Conservation (phyloP, 53 echinoderm and acorn worm species). For the Hippasteria phrygiana region DNA sequence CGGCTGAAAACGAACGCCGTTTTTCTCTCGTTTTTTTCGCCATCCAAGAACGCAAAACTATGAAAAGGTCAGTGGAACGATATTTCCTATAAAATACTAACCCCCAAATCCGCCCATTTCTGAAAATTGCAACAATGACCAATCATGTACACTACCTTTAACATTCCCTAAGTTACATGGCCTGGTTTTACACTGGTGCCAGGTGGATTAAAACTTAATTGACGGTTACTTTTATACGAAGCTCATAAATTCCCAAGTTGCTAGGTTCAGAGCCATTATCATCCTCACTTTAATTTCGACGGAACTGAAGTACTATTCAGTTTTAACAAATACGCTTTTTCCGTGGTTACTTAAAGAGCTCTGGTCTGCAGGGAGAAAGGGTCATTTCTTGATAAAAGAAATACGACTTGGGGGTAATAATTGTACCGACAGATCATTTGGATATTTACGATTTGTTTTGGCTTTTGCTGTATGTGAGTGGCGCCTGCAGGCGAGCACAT, state of each 20-base stretch:
- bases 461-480: conserved; percentile 44
- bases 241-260: not conserved
- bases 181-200: not conserved
- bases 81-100: too few relatives aligned
- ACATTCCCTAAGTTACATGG: not conserved
- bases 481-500: conserved; percentile 23
- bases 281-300: not conserved
- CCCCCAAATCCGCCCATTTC: too few relatives aligned
- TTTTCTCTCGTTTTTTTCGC: too few relatives aligned
- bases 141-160: too few relatives aligned
- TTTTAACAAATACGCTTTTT: conserved; percentile 21
- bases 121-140: too few relatives aligned
- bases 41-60: too few relatives aligned
- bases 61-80: too few relatives aligned
- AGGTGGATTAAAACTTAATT: not conserved
- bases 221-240: not conserved
- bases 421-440: conserved; percentile 49
- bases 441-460: conserved; percentile 65
- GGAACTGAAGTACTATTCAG: not conserved
- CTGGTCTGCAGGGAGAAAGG: not conserved
- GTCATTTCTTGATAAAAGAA: conserved; percentile 33
- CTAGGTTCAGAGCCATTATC: not conserved
- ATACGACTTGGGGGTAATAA: conserved; percentile 12
- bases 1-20: too few relatives aligned
- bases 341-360: conserved; percentile 1